Base-by-base conservation (phyloP, 2,888 invertebrate species). In the Eulithis testata region DNA sequence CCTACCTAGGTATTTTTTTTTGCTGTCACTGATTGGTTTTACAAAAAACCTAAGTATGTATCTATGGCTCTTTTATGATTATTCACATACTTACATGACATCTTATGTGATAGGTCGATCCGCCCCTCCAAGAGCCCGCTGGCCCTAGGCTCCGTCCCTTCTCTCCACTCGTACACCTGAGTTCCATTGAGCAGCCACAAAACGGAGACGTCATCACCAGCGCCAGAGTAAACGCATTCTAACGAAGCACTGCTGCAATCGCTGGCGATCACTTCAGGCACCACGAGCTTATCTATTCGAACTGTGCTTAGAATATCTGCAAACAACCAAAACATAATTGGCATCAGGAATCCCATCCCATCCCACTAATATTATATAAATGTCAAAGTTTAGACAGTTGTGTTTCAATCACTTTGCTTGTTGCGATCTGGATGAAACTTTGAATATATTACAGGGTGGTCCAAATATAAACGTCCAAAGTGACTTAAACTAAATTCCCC, bases 201-300 rank as follows among this genome's bases (percentile, higher is more conserved):
- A 57, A 85, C 50, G 0, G 70, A 72, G 61, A 78, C 77, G 53
- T 70, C 68, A n/a, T 74, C 75, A 11, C 73, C 76, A 3, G 63
- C 53, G n/a, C 70, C 74, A 1, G 73, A 65, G 66, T 75, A 82
- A 49, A 70, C 72, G 55, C 83, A 85, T 61, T 81, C 80, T 49
- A 85, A 63, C 4, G 72, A 66, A 2, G 74, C 74, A 11, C 70
- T 64, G 0, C 50, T 53, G 6, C 73, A 55, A 47, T 75, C 77
- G 14, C 71, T 74, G 52, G 79, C 77, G n/a, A 79, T 73, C 44
- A 81, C 52, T 8, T 81, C 80, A 7, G 83, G 83, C 14, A 85
- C 78, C 27, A 68, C 40, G 1, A 83, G 50, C 12, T 77, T 76
- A 4, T 82, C 78, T 71, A 85, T 83, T 66, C 74, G 77, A 31